Percentiles rank a stretch among this genome's conserved stretches.
phyloP scores from a whole-genome alignment of 2,113 vertebrate species.

The Himantopus leucocephalus region DNA sequence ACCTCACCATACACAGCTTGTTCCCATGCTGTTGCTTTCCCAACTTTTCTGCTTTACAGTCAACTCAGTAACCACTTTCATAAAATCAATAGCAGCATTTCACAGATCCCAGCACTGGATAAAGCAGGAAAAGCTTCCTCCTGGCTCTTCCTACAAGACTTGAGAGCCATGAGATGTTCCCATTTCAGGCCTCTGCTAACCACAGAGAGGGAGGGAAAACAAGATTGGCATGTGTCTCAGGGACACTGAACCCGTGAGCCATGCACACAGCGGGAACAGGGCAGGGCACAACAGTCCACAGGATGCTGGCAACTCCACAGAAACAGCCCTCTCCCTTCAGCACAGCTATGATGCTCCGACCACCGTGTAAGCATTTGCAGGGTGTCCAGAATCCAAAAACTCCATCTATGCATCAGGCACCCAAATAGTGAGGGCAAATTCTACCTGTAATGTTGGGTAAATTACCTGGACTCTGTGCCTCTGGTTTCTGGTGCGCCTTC shows the following conservation, averaged over 20 bases:
- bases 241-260: background rate
- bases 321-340: background rate
- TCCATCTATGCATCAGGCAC: background rate
- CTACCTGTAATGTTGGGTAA: background rate
- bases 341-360: background rate
- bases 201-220: background rate
- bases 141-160: background rate
- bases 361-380: fast-evolving
- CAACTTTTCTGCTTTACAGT: background rate
- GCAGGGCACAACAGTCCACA: background rate
- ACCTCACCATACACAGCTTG: background rate
- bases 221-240: fast-evolving
- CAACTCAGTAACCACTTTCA: background rate
- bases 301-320: fast-evolving
- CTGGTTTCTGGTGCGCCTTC: background rate
- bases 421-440: background rate
- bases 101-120: background rate
- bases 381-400: background rate
- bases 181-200: background rate
- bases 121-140: background rate
- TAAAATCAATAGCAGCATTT: background rate
- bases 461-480: background rate
- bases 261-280: fast-evolving
- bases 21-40: background rate
- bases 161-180: background rate